A percentile compares a stretch with the other conserved stretches of the same genome.
phyloP scores from a whole-genome alignment of 2,888 invertebrate genomes.

The Poecilus cupreus region DNA sequence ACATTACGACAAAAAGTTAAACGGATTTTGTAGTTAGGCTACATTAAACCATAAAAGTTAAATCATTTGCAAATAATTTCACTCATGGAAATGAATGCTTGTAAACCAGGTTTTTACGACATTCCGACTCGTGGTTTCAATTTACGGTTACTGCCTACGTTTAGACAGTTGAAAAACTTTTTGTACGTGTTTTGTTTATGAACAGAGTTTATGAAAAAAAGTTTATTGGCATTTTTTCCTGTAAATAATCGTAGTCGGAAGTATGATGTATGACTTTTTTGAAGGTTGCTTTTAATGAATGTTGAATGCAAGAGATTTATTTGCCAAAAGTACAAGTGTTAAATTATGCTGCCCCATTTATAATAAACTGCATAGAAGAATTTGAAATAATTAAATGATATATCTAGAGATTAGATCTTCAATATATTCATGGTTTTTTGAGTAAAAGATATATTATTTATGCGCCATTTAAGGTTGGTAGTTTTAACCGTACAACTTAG shows the following conservation, averaged over 20 bases:
- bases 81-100: slow-evolving; percentile 20
- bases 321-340: no score
- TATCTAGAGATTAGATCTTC: no score
- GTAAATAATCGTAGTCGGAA: neutral
- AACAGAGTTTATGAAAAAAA: slow-evolving; percentile 30
- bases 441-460: no score
- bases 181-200: slow-evolving; percentile 12
- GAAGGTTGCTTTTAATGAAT: neutral
- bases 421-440: no score
- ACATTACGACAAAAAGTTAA: slow-evolving; percentile 12
- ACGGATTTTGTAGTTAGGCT: neutral
- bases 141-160: slow-evolving; percentile 26
- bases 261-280: slow-evolving; percentile 17
- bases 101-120: slow-evolving; percentile 24
- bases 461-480: no score
- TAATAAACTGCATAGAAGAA: no score
- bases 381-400: no score
- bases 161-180: slow-evolving; percentile 28
- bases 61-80: slow-evolving; percentile 31
- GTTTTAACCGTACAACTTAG: no score
- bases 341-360: no score
- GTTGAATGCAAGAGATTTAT: neutral
- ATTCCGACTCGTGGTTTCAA: slow-evolving; percentile 7
- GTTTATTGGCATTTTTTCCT: slow-evolving; percentile 25
- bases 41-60: neutral